Percentiles rank a stretch among this genome's conserved stretches.
Conservation (phyloP, 1,140 invertebrate genomes). For the Phortica variegata region DNA sequence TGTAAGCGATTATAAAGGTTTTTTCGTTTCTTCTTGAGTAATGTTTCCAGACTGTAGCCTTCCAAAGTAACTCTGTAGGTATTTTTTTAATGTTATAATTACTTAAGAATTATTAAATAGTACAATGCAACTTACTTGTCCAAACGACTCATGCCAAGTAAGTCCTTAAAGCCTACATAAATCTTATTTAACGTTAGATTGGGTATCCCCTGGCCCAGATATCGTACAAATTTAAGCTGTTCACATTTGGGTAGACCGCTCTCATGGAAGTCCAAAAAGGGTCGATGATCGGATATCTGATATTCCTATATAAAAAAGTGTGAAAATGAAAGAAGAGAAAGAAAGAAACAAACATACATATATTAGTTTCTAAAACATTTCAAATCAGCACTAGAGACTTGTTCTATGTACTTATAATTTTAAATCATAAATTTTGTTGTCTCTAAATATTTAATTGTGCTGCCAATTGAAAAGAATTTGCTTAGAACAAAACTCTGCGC, state of each 20-base stretch:
- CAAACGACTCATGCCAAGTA: constrained; percentile 36
- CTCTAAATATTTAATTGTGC: too few species aligned
- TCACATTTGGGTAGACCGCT: constrained; percentile 57
- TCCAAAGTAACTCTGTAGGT: constrained; percentile 25
- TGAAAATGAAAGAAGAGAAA: constrained; percentile 22
- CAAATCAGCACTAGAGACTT: too few species aligned
- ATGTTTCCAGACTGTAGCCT: constrained; percentile 43
- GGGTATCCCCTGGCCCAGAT: constrained; percentile 57
- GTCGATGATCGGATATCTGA: constrained; percentile 58
- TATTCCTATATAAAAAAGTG: constrained; percentile 36
- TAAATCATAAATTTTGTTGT: too few species aligned
- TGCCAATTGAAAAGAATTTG: constrained; percentile 11
- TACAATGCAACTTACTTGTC: constrained; percentile 50
- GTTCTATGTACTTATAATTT: too few species aligned
- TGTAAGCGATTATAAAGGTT: constrained; percentile 53
- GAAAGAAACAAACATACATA: too few species aligned
- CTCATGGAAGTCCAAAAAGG: constrained; percentile 58
- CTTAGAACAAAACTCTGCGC: constrained; percentile 46
- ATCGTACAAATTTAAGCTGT: constrained; percentile 57
- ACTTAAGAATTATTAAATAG: background rate
- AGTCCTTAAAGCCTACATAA: constrained; percentile 50
- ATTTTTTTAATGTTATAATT: background rate
- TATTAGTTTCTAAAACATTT: too few species aligned
- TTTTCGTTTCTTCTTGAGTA: constrained; percentile 52
- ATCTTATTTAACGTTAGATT: constrained; percentile 56